Evolutionary conservation across 2,888 invertebrate genomes (phyloP).

Genomic region (Hyalella azteca): DNA sequence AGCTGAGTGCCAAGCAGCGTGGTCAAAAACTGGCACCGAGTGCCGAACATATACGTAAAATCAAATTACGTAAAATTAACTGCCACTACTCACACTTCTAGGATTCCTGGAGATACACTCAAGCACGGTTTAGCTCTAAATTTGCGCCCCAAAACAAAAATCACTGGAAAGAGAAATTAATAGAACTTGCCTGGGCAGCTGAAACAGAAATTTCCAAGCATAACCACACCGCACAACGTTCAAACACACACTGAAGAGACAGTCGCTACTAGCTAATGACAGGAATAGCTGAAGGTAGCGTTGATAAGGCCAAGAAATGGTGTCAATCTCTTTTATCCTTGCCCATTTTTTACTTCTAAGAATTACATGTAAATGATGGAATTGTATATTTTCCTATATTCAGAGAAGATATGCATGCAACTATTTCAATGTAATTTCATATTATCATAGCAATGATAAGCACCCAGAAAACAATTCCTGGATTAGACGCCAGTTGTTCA

Average conservation of each 20-base stretch:
- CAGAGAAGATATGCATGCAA: no score
- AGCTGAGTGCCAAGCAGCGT: constrained; percentile 20
- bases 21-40: not conserved
- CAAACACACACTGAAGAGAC: constrained; percentile 26
- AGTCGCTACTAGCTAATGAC: constrained; percentile 9
- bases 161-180: not conserved
- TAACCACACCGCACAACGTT: constrained; percentile 18
- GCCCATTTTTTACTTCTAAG: no score
- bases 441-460: no score
- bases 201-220: constrained; percentile 27
- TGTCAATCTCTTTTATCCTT: no score
- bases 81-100: no score
- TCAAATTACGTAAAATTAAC: not conserved
- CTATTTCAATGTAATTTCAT: no score
- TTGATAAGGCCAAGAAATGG: not conserved
- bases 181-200: constrained; percentile 5
- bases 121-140: not conserved
- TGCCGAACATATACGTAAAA: not conserved
- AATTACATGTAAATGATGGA: no score
- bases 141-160: not conserved
- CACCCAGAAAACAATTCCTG: no score
- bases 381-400: no score
- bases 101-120: not conserved
- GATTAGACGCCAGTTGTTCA: no score
- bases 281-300: constrained; percentile 21